phyloP scores from a whole-genome alignment of 2,888 invertebrate species.

The Drosophila histrio region DNA sequence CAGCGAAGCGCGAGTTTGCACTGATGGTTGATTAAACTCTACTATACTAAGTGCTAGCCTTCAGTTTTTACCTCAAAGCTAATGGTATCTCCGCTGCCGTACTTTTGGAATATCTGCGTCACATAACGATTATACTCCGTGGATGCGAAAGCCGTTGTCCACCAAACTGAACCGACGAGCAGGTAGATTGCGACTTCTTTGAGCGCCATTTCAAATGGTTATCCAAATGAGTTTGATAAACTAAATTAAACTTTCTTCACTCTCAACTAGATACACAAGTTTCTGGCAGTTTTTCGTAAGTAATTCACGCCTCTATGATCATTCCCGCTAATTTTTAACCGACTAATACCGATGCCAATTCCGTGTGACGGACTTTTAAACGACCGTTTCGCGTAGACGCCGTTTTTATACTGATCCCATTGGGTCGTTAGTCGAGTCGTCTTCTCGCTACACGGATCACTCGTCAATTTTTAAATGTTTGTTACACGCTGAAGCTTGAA shows the following conservation, averaged over 20 bases:
- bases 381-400: constrained; percentile 47
- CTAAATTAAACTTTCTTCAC: constrained; percentile 12
- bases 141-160: constrained; percentile 43
- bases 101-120: constrained; percentile 83
- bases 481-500: constrained; percentile 7
- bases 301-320: constrained; percentile 22
- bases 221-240: constrained; percentile 17
- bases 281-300: constrained; percentile 19
- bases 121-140: constrained; percentile 83
- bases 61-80: constrained; percentile 82
- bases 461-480: constrained; percentile 37
- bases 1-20: neutral
- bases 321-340: constrained; percentile 40
- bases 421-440: constrained; percentile 11
- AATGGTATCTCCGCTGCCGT: constrained; percentile 82
- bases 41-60: neutral
- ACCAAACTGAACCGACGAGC: constrained; percentile 19
- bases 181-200: constrained; percentile 30
- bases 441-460: constrained; percentile 3
- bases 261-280: constrained; percentile 6
- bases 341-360: constrained; percentile 31
- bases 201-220: constrained; percentile 44
- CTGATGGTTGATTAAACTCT: neutral
- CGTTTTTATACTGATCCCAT: constrained; percentile 63
- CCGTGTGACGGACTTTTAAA: constrained; percentile 57